phyloP scores from a whole-genome alignment of 2,113 vertebrate genomes.

The Thalassarche chlororhynchos region DNA sequence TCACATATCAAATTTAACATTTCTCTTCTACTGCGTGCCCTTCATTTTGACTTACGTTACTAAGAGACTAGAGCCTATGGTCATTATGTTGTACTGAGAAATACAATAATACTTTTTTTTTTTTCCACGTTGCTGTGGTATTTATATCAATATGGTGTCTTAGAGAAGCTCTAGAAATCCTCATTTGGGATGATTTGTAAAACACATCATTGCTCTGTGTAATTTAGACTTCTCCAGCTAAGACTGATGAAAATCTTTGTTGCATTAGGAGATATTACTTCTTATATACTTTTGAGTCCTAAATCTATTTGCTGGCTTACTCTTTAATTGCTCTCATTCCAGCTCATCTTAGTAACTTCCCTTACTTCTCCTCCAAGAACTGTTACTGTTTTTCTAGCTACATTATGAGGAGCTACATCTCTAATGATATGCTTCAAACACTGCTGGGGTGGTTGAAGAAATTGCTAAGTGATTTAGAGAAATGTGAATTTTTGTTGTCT shows the following conservation, averaged over 20 bases:
- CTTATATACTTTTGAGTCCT: not conserved
- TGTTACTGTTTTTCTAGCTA: not conserved
- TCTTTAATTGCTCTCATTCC: not conserved
- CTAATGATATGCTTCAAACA: not conserved
- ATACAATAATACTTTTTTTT: not conserved
- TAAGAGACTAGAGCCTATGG: not conserved
- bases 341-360: not conserved
- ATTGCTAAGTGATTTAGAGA: not conserved
- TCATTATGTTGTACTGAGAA: not conserved
- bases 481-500: not conserved
- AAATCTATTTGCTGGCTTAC: not conserved
- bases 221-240: not conserved
- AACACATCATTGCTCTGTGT: not conserved
- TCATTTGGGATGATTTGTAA: not conserved
- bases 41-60: not conserved
- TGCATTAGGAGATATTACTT: not conserved
- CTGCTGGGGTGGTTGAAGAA: not conserved
- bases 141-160: not conserved
- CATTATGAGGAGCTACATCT: not conserved
- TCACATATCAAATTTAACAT: not conserved
- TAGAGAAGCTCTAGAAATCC: not conserved
- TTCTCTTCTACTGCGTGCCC: not conserved
- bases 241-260: not conserved
- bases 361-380: not conserved
- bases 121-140: not conserved